These are phyloP conservation scores for Hemaris fuciformis DNA, from an alignment of 2,888 invertebrate species.

Conservation along the genomic window DNA sequence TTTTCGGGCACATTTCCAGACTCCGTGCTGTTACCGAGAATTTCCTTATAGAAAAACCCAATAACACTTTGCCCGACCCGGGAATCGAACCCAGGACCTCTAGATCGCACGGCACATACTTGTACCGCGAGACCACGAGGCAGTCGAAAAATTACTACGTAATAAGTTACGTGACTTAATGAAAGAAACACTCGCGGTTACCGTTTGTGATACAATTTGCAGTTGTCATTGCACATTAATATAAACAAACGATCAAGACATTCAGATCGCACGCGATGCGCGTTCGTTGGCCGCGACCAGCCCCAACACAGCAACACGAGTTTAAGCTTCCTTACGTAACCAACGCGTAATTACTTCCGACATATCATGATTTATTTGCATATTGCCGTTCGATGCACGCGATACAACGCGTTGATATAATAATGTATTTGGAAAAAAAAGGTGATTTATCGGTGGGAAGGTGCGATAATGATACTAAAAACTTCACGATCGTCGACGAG, in stretches of 20 bases:
- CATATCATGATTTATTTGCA: conserved; percentile 45
- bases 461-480: conserved; percentile 10
- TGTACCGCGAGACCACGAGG: no score
- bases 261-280: conserved; percentile 36
- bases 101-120: no score
- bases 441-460: conserved; percentile 17
- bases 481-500: neutral
- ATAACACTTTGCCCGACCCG: no score
- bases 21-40: no score
- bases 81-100: no score
- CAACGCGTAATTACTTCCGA: conserved; percentile 60
- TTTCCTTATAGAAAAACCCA: no score
- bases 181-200: neutral
- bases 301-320: conserved; percentile 59
- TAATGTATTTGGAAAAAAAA: conserved; percentile 20
- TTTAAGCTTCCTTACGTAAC: conserved; percentile 54
- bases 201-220: conserved; percentile 3
- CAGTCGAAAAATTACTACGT: no score
- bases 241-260: conserved; percentile 38
- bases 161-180: neutral
- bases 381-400: conserved; percentile 31
- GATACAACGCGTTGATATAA: conserved; percentile 14
- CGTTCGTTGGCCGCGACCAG: conserved; percentile 62
- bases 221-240: conserved; percentile 7
- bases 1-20: no score